Evolutionary conservation across 2,113 vertebrate genomes (phyloP), one percentile per base, ranked within the genome.

Genomic region (Calonectris borealis): DNA sequence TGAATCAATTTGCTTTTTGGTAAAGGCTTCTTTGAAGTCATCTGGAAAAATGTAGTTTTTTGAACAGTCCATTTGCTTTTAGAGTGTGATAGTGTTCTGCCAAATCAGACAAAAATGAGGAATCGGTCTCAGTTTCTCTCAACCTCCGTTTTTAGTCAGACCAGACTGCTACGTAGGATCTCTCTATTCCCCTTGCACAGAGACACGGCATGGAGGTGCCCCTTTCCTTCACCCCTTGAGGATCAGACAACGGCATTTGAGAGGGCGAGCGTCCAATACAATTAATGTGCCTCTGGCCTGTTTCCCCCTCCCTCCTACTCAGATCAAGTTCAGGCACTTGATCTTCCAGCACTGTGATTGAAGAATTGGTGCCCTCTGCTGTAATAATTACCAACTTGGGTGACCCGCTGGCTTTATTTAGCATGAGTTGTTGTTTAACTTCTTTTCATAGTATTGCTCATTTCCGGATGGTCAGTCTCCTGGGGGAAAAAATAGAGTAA

Each of bases 331-430:
- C 51, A 54, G 64, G 27, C 20, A 8, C 31, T 84, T 34, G 2
- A 2, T 60, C 38, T 62, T 17, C 24, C 40, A 26, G 38, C 34
- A 6, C 11, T 38, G 9, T 3, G 2, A n/a, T 44, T 65, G 26
- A 70, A 73, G 62, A 31, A 3, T 26, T 83, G 34, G 24, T 96
- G 94, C 93, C 86, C 75, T 93, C 91, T 96, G 94, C 88, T 94
- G 90, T 83, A 57, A 36, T 80, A 36, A 31, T 52, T 7, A 25
- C 55, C 40, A 16, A 5, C 13, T 34, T 15, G n/a, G 16, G 4
- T 71, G n/a, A 71, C 62, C 38, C 21, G 89, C 1, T 21, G 83
- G 66, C 88, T 80, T 88, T 69, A 38, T 68, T 64, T 72, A 55
- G n/a, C 10, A 4, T 1, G 13, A 70, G 19, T 15, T 46, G 11